phyloP scores from a whole-genome alignment of 92 coral and sea anemone species.

The Galaxea fascicularis region DNA sequence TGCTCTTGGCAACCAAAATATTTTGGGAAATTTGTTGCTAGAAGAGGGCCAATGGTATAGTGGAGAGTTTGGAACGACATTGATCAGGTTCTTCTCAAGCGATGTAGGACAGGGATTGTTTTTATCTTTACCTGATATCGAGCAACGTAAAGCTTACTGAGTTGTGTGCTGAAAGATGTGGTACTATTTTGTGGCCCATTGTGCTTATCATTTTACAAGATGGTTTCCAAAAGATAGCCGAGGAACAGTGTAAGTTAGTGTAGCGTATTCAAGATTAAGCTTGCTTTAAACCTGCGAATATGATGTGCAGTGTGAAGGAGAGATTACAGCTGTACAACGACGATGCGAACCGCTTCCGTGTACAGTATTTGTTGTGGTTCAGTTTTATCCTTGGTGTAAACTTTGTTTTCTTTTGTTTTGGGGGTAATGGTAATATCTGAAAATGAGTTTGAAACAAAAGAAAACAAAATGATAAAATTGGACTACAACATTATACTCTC shows the following conservation, averaged over 20 bases:
- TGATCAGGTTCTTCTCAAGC: background rate
- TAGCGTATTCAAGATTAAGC: no score
- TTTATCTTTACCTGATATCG: background rate
- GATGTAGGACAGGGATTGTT: conserved; percentile 25
- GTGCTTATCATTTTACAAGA: conserved; percentile 95
- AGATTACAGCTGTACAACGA: no score
- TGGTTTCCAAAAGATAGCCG: conserved; percentile 98
- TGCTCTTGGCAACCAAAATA: conserved; percentile 15
- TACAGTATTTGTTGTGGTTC: no score
- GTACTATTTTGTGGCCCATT: conserved; percentile 96
- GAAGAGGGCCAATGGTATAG: background rate
- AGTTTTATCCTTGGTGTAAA: no score
- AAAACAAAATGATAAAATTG: no score
- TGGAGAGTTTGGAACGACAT: background rate
- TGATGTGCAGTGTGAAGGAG: no score
- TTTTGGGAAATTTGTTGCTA: background rate
- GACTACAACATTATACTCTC: no score
- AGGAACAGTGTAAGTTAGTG: conserved; percentile 84
- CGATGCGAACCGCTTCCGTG: no score
- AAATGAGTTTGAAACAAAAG: no score
- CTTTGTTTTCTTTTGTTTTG: no score
- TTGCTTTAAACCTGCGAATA: no score
- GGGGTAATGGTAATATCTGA: no score
- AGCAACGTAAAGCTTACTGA: background rate
- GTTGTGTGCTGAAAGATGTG: conserved; percentile 67